phyloP scores from a whole-genome alignment of 1,140 invertebrate species.

The Samia ricini region DNA sequence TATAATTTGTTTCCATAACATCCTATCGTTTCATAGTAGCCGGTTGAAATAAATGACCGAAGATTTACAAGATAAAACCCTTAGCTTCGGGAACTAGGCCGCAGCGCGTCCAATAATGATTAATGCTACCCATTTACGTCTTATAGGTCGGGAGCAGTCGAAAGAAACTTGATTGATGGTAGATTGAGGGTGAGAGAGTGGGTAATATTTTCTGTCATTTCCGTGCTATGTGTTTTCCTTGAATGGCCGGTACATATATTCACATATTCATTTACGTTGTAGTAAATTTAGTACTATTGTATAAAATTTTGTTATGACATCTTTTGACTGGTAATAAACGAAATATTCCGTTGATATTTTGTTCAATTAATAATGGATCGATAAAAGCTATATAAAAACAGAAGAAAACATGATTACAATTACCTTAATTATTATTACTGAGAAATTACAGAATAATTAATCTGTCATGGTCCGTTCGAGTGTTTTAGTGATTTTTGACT shows the following conservation, averaged over 20 bases:
- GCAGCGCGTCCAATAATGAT: constrained; percentile 60
- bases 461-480: no score
- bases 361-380: no score
- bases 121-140: constrained; percentile 63
- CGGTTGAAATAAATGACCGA: constrained; percentile 25
- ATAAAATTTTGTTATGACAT: no score
- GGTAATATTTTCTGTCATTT: constrained; percentile 54
- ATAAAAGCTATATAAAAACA: no score
- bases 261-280: no score
- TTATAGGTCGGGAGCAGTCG: constrained; percentile 40
- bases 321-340: no score
- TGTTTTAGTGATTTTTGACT: no score
- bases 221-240: constrained; percentile 15
- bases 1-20: not conserved
- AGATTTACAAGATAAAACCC: constrained; percentile 45
- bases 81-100: constrained; percentile 40
- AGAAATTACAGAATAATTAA: no score
- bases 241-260: constrained; percentile 21
- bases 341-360: no score
- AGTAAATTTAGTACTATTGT: not conserved
- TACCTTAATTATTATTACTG: no score
- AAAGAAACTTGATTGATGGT: constrained; percentile 70
- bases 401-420: no score
- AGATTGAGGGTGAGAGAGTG: constrained; percentile 24
- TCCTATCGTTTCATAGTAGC: not conserved